These are phyloP conservation scores for Hermaeophaga mercurialis DNA, from an alignment of 2,888 invertebrate species.

Conservation along the genomic window DNA sequence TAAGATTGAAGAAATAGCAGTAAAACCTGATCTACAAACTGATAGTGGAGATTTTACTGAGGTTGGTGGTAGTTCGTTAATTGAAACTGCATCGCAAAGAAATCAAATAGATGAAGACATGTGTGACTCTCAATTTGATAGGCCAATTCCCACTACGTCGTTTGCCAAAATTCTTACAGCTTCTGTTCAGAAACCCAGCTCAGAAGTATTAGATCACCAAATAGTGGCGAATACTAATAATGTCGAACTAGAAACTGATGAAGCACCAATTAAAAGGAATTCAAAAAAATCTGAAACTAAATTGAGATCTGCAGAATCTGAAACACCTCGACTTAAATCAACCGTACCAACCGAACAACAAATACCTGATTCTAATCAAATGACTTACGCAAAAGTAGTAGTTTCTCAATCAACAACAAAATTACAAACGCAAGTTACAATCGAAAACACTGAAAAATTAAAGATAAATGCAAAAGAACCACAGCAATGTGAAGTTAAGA, in stretches of 20 bases:
- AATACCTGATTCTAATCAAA: neutral
- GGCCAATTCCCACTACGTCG: too few species aligned
- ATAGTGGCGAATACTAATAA: too few species aligned
- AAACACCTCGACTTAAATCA: neutral
- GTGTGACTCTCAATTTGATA: too few species aligned
- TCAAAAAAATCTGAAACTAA: slow-evolving; percentile 21
- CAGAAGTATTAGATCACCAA: too few species aligned
- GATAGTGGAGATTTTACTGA: slow-evolving; percentile 60
- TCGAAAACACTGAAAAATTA: neutral
- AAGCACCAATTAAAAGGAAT: neutral
- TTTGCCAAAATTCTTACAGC: too few species aligned
- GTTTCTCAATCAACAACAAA: slow-evolving; percentile 11
- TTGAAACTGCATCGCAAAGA: too few species aligned
- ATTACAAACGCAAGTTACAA: neutral
- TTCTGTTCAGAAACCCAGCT: too few species aligned
- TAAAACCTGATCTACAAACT: slow-evolving; percentile 35
- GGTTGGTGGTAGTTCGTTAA: slow-evolving; percentile 49
- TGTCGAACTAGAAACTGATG: neutral
- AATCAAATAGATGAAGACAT: too few species aligned
- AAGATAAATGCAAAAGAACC: neutral
- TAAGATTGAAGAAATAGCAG: slow-evolving; percentile 26
- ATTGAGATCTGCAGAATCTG: slow-evolving; percentile 2
- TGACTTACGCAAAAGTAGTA: slow-evolving; percentile 31
- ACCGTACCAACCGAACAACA: neutral
- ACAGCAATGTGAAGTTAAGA: neutral